Conservation (phyloP, 2,888 invertebrate genomes). For the Dorcus hopei region DNA sequence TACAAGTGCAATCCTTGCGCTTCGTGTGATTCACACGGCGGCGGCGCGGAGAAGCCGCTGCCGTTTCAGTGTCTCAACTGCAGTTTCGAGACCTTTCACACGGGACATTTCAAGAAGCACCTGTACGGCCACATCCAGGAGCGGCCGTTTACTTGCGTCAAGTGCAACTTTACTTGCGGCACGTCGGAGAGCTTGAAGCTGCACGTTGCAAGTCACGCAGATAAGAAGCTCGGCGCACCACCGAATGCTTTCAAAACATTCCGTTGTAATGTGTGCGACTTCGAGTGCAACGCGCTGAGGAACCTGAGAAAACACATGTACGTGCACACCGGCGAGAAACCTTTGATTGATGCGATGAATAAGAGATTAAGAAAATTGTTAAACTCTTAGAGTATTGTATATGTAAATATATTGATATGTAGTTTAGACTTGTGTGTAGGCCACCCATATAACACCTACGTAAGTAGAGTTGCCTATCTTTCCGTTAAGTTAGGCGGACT, state of each 20-base stretch:
- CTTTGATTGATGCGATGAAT: conserved; percentile 27
- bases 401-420: too few relatives aligned
- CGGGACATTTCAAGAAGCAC: conserved; percentile 43
- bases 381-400: too few relatives aligned
- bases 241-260: too few relatives aligned
- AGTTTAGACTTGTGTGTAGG: too few relatives aligned
- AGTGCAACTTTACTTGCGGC: too few relatives aligned
- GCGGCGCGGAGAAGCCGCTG: conserved; percentile 40
- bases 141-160: conserved; percentile 6
- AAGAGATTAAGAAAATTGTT: too few relatives aligned
- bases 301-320: conserved; percentile 42
- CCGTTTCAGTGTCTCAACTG: conserved; percentile 56
- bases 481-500: too few relatives aligned
- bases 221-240: too few relatives aligned
- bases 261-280: conserved; percentile 7
- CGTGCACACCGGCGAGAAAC: conserved; percentile 45
- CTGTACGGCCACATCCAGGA: conserved; percentile 8
- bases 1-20: conserved; percentile 16
- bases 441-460: too few relatives aligned
- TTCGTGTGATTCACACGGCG: conserved; percentile 39
- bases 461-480: too few relatives aligned
- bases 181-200: too few relatives aligned
- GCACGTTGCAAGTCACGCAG: too few relatives aligned
- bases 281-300: conserved; percentile 31
- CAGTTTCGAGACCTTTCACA: conserved; percentile 51